Conservation (phyloP, 2,888 invertebrate genomes). For the Lottia scabra region DNA sequence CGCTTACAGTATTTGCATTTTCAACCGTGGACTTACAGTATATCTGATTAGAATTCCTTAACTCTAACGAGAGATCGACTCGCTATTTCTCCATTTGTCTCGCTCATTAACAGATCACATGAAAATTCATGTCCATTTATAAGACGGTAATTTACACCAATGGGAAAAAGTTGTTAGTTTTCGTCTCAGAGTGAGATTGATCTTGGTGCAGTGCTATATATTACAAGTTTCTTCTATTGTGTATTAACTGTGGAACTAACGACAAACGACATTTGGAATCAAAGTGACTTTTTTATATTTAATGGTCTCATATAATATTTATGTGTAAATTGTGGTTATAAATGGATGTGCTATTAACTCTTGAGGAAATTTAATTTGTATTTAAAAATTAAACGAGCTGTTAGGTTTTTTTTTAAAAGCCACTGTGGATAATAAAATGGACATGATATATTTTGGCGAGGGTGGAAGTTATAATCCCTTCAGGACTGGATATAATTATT, state of each 20-base stretch:
- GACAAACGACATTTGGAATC: too few relatives aligned
- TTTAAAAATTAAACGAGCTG: too few relatives aligned
- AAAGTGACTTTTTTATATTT: too few relatives aligned
- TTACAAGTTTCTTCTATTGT: too few relatives aligned
- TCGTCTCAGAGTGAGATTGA: too few relatives aligned
- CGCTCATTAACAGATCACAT: slow-evolving; percentile 7
- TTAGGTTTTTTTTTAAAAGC: too few relatives aligned
- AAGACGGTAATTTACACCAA: slow-evolving; percentile 3
- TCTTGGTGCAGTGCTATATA: too few relatives aligned
- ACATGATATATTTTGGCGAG: slow-evolving; percentile 23
- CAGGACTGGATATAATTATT: slow-evolving; percentile 12
- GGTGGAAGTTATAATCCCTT: slow-evolving; percentile 15
- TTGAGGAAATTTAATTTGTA: too few relatives aligned
- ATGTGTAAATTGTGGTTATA: too few relatives aligned
- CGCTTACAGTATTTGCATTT: slow-evolving; percentile 10
- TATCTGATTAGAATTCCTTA: slow-evolving; percentile 2
- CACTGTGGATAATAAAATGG: slow-evolving; percentile 9
- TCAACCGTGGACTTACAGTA: not conserved
- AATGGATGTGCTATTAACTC: too few relatives aligned
- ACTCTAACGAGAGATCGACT: not conserved
- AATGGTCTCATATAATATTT: too few relatives aligned
- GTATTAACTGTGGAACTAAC: too few relatives aligned
- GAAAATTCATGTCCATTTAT: slow-evolving; percentile 14
- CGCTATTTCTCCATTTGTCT: slow-evolving; percentile 9
- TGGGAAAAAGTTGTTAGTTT: not conserved